Evolutionary conservation across 2,888 invertebrate species (phyloP).

Genomic region (Tridacna gigas): DNA sequence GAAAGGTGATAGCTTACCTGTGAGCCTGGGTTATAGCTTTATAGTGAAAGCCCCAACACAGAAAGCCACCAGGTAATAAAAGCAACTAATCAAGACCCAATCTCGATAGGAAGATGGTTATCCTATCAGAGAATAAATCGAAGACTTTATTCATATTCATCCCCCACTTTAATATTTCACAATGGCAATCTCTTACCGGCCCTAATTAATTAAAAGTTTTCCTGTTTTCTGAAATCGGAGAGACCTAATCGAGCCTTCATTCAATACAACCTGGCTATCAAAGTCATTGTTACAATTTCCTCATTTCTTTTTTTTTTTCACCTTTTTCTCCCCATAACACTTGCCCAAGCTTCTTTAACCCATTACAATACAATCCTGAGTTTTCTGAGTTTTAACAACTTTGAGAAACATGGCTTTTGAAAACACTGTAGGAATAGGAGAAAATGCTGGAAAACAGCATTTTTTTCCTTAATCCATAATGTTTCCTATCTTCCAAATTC

Average conservation of each 20-base stretch:
- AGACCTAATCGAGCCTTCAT: constrained; percentile 6
- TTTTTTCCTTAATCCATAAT: background rate
- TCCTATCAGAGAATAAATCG: constrained; percentile 19
- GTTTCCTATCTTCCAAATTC: too few relatives aligned
- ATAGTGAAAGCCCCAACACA: background rate
- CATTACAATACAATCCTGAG: too few relatives aligned
- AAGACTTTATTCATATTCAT: constrained; percentile 20
- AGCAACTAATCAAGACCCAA: background rate
- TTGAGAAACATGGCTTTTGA: background rate
- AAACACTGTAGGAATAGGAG: background rate
- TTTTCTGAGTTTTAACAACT: too few relatives aligned
- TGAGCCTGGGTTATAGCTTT: too few relatives aligned
- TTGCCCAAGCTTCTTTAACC: background rate
- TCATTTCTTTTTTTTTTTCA: background rate
- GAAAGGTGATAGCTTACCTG: too few relatives aligned
- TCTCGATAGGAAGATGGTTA: background rate
- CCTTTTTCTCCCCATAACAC: background rate
- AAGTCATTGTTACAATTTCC: background rate
- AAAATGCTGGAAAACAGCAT: background rate
- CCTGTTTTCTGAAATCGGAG: constrained; percentile 5
- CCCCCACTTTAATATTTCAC: constrained; percentile 29
- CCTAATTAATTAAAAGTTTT: constrained; percentile 28
- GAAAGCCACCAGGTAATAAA: constrained; percentile 13
- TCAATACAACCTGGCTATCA: background rate
- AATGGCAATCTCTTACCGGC: constrained; percentile 21